Evolutionary conservation across 2,797 vertebrate species (phyloP).

Genomic region (Rhadinocentrus ornatus): DNA sequence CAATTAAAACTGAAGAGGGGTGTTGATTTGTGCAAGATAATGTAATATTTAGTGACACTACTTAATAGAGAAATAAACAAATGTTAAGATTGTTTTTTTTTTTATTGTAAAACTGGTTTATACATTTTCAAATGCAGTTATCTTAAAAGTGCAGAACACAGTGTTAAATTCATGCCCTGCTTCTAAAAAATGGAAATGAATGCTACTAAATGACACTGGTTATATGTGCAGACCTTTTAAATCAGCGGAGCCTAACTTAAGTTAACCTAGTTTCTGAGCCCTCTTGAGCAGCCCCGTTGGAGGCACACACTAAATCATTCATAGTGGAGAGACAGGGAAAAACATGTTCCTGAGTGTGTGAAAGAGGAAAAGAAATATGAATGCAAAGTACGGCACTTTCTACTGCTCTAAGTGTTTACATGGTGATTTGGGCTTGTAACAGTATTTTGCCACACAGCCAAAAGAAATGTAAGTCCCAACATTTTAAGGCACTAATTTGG

Average conservation of each 20-base stretch:
- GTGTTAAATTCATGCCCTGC: slow-evolving; percentile 34
- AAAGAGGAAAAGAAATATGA: slow-evolving; percentile 22
- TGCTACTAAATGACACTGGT: slow-evolving; percentile 27
- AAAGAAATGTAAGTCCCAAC: slow-evolving; percentile 18
- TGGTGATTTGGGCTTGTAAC: slow-evolving; percentile 12
- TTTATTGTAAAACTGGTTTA: slow-evolving; percentile 10
- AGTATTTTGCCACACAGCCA: slow-evolving; percentile 17
- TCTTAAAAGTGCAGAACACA: not conserved
- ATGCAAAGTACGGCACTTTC: slow-evolving; percentile 26
- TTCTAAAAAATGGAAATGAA: slow-evolving; percentile 50
- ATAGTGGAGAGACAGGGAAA: slow-evolving; percentile 68
- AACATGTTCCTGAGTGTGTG: slow-evolving; percentile 54
- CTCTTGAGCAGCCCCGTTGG: slow-evolving; percentile 59
- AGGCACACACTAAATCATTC: slow-evolving; percentile 79
- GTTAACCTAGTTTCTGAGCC: slow-evolving; percentile 74
- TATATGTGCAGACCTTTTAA: slow-evolving; percentile 44
- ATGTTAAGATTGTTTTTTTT: not conserved
- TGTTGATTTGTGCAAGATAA: not conserved
- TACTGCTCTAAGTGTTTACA: slow-evolving; percentile 38
- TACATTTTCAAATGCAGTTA: not conserved
- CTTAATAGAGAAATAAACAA: not conserved
- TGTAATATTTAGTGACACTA: slow-evolving; percentile 1
- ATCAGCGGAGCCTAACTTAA: slow-evolving; percentile 64
- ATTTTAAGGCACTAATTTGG: slow-evolving; percentile 30
- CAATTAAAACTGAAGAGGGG: slow-evolving; percentile 7